phyloP scores from a whole-genome alignment of 2,888 invertebrate species.

The Drosophila lacicola region DNA sequence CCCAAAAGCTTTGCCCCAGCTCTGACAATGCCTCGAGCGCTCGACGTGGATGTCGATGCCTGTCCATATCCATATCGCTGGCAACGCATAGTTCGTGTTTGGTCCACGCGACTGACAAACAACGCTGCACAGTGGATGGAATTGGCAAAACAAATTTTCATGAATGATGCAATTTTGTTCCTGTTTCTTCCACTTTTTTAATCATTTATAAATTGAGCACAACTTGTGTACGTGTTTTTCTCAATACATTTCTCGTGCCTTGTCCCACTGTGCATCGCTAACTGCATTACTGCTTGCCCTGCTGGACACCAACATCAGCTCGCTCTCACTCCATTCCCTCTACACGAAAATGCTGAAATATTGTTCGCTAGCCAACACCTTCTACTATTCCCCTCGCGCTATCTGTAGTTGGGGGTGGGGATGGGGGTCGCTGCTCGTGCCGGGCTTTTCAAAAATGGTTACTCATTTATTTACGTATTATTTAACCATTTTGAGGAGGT shows the following conservation, averaged over 20 bases:
- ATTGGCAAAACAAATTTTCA: constrained; percentile 22
- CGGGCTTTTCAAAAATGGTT: constrained; percentile 36
- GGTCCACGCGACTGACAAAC: constrained; percentile 13
- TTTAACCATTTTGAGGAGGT: constrained; percentile 42
- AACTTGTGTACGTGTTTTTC: too few relatives aligned
- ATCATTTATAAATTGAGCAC: background rate
- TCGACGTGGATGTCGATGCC: constrained; percentile 21
- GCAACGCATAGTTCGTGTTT: constrained; percentile 68
- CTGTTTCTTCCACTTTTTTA: background rate
- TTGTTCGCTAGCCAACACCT: constrained; percentile 46
- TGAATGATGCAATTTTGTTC: background rate
- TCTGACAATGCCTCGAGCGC: constrained; percentile 35
- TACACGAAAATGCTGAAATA: constrained; percentile 27
- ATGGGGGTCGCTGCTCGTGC: constrained; percentile 9
- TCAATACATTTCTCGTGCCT: background rate
- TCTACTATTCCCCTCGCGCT: background rate
- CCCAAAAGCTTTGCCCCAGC: constrained; percentile 27
- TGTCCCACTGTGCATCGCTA: constrained; percentile 24
- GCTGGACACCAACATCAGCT: background rate
- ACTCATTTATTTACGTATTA: constrained; percentile 70
- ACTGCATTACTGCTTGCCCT: constrained; percentile 25
- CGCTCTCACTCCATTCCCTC: constrained; percentile 1
- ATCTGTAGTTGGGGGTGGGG: constrained; percentile 3
- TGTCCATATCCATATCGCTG: constrained; percentile 29
- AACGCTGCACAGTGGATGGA: constrained; percentile 29